A percentile compares a stretch with the other conserved stretches of the same genome.
phyloP scores from a whole-genome alignment of 2,797 vertebrate species.

The Eulemur coronatus region DNA sequence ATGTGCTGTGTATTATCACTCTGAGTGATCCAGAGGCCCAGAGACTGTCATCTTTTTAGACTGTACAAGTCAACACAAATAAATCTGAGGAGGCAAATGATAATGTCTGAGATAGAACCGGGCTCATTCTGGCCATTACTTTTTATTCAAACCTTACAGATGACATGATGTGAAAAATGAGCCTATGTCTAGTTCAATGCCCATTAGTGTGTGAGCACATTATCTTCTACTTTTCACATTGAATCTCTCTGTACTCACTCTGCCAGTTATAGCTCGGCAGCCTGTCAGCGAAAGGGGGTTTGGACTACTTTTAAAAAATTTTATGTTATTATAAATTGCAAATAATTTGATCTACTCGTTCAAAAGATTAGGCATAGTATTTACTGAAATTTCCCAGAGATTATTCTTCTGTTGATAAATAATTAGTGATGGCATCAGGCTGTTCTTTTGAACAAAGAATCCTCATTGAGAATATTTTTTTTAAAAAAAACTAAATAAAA shows the following conservation, averaged over 20 bases:
- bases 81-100: constrained; percentile 95
- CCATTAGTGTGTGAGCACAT: constrained; percentile 99
- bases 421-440: constrained; percentile 64
- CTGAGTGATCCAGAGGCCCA: constrained; percentile 94
- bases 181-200: constrained; percentile 97
- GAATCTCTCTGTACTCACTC: constrained; percentile 89
- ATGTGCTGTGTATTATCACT: constrained; percentile 94
- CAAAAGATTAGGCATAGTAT: constrained; percentile 23
- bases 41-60: constrained; percentile 96
- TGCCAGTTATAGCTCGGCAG: constrained; percentile 90
- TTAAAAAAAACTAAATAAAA: not conserved
- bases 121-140: constrained; percentile 96
- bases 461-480: not conserved
- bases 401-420: not conserved
- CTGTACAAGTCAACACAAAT: constrained; percentile 99
- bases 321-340: constrained; percentile 81
- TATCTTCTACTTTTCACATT: constrained; percentile 96
- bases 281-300: constrained; percentile 90
- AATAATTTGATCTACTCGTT: constrained; percentile 82
- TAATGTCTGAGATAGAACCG: constrained; percentile 95
- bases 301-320: constrained; percentile 84
- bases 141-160: constrained; percentile 97
- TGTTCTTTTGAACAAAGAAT: constrained; percentile 12
- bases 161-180: constrained; percentile 99
- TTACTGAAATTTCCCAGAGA: constrained; percentile 28